Conservation (phyloP, 2,888 invertebrate genomes). For the Leptopterna dolabrata region DNA sequence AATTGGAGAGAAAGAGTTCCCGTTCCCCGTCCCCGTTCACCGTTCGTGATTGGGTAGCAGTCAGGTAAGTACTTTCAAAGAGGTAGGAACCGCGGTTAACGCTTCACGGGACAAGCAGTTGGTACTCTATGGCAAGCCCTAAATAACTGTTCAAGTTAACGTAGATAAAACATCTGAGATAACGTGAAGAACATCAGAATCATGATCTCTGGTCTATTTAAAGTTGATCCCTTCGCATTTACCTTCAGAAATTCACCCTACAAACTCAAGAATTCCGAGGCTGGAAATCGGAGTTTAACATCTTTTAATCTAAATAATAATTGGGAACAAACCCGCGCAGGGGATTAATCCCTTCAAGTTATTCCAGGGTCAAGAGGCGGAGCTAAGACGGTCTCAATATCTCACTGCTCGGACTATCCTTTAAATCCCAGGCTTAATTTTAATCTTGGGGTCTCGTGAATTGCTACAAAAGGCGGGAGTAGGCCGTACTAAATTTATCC, state of each 20-base stretch:
- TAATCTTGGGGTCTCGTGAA: not conserved
- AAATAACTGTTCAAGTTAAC: too few relatives aligned
- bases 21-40: too few relatives aligned
- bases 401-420: not conserved
- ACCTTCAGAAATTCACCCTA: not conserved
- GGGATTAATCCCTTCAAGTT: slow-evolving; percentile 3
- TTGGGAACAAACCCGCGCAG: not conserved
- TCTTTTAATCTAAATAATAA: not conserved
- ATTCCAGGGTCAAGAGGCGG: not conserved
- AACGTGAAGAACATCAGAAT: too few relatives aligned
- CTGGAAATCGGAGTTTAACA: not conserved
- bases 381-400: not conserved
- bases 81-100: too few relatives aligned
- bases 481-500: not conserved
- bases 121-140: too few relatives aligned
- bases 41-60: too few relatives aligned
- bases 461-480: not conserved
- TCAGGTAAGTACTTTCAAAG: too few relatives aligned
- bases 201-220: too few relatives aligned
- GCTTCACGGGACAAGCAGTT: too few relatives aligned
- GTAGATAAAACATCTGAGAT: too few relatives aligned
- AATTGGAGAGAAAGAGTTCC: too few relatives aligned
- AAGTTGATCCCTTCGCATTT: not conserved
- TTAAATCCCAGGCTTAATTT: not conserved
- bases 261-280: not conserved